These are phyloP conservation scores for Scophthalmus maximus DNA, from an alignment of 2,113 vertebrate species.

Conservation along the genomic window DNA sequence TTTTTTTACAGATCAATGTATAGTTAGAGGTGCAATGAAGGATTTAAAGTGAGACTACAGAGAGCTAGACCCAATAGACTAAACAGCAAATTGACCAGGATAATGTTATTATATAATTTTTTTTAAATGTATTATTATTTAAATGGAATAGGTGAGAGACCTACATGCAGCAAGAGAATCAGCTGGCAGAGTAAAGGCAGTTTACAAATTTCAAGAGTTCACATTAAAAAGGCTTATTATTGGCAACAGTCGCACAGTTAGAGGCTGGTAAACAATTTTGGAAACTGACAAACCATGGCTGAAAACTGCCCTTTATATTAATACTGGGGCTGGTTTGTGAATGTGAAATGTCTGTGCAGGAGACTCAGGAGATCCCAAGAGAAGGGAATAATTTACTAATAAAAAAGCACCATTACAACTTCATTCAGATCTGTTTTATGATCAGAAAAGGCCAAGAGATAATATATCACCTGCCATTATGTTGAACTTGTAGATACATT, in stretches of 20 bases:
- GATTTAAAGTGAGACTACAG: no score
- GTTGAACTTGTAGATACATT: background rate
- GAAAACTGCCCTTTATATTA: background rate
- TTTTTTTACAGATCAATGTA: no score
- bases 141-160: no score
- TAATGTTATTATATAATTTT: no score
- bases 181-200: background rate
- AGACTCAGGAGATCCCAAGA: background rate
- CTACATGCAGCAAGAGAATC: background rate
- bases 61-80: no score
- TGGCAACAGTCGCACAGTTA: background rate
- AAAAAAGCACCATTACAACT: background rate
- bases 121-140: no score
- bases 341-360: background rate
- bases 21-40: no score
- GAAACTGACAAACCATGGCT: background rate
- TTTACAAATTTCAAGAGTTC: conserved; percentile 7
- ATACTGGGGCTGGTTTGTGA: background rate
- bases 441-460: background rate
- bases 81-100: no score
- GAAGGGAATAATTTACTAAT: background rate
- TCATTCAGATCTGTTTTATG: background rate
- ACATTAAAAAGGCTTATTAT: background rate
- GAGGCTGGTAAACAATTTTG: background rate
- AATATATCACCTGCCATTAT: background rate